Evolutionary conservation across 2,888 invertebrate genomes (phyloP).

Genomic region (Antitype chi): DNA sequence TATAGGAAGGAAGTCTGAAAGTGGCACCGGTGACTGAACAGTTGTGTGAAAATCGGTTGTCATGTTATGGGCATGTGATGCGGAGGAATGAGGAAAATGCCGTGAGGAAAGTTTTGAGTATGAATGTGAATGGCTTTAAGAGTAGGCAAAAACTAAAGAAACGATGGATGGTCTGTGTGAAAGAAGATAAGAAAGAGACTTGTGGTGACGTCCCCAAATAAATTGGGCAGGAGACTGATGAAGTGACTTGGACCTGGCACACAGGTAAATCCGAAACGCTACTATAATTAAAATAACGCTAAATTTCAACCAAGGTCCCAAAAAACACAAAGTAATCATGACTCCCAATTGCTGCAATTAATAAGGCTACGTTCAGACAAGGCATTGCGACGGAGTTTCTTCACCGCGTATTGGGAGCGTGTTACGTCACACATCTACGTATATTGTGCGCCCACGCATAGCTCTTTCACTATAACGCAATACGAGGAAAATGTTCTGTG

Average conservation of each 20-base stretch:
- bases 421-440: conserved; percentile 59
- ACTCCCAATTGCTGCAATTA: conserved; percentile 38
- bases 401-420: conserved; percentile 62
- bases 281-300: background rate
- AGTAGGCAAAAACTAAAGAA: too few species aligned
- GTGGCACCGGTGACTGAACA: background rate
- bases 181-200: too few species aligned
- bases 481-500: conserved; percentile 63
- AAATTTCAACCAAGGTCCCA: conserved; percentile 1
- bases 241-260: background rate
- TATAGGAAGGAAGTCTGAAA: background rate
- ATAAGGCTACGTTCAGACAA: conserved; percentile 47
- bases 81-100: too few species aligned
- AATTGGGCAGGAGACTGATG: background rate
- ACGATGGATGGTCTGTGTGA: too few species aligned
- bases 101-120: too few species aligned
- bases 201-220: background rate
- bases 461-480: conserved; percentile 65
- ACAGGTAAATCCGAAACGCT: conserved; percentile 6
- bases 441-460: conserved; percentile 47
- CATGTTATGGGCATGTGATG: too few species aligned
- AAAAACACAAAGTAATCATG: conserved; percentile 19
- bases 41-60: too few species aligned
- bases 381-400: conserved; percentile 53
- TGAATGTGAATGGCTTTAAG: too few species aligned